These are phyloP conservation scores for Platypus cylindrus DNA, from an alignment of 2,888 invertebrate species.

Conservation along the genomic window DNA sequence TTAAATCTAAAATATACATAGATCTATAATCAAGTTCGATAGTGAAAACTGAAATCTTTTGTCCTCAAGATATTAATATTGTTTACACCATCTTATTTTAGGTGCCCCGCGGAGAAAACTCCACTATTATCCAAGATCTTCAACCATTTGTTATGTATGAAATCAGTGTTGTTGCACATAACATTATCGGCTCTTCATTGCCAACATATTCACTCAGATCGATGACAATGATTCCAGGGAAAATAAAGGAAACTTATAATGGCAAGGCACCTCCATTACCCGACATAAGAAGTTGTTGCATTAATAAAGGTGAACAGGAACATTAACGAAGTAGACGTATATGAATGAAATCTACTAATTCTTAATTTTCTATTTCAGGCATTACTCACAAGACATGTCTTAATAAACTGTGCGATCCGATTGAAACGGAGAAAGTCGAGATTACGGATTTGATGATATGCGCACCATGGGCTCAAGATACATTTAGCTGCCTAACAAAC, in stretches of 20 bases:
- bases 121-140: constrained; percentile 48
- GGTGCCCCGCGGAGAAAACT: constrained; percentile 47
- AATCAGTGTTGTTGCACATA: constrained; percentile 57
- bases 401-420: constrained; percentile 69
- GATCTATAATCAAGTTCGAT: too few species aligned
- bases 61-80: too few species aligned
- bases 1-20: too few species aligned
- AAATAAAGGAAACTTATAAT: constrained; percentile 42
- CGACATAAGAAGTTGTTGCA: constrained; percentile 59
- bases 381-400: constrained; percentile 63
- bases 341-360: too few species aligned
- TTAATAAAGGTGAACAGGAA: constrained; percentile 40
- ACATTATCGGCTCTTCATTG: constrained; percentile 63
- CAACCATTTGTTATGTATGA: constrained; percentile 76
- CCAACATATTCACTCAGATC: constrained; percentile 61
- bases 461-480: constrained; percentile 74
- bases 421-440: constrained; percentile 35
- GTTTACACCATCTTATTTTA: too few species aligned
- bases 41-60: too few species aligned
- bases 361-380: constrained; percentile 7
- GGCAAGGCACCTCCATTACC: constrained; percentile 57
- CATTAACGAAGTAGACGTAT: not conserved
- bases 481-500: constrained; percentile 68
- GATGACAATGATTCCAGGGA: constrained; percentile 55
- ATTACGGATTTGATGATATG: constrained; percentile 80